Conservation (phyloP, 1,140 invertebrate genomes). For the Cotesia typhae region DNA sequence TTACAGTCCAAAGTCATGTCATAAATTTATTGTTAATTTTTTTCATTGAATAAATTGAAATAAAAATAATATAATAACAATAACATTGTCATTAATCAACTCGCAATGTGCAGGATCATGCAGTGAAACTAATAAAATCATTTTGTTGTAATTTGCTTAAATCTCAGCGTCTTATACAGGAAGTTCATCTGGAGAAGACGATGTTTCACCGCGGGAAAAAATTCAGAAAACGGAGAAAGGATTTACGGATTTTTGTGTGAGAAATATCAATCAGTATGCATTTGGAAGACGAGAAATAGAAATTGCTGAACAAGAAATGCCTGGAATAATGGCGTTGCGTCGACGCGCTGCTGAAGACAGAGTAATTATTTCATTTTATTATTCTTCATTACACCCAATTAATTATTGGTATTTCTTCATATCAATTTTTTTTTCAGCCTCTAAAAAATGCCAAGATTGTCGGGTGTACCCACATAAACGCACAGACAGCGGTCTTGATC, state of each 20-base stretch:
- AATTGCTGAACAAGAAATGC: conserved; percentile 99
- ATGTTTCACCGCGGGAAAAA: conserved; percentile 87
- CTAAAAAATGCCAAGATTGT: conserved; percentile 95
- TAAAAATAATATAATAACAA: too few relatives aligned
- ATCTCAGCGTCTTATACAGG: conserved; percentile 84
- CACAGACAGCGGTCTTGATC: conserved; percentile 95
- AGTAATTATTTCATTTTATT: conserved; percentile 45
- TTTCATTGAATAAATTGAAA: not conserved
- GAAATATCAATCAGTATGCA: conserved; percentile 89
- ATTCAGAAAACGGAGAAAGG: conserved; percentile 82
- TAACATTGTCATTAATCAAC: conserved; percentile 12
- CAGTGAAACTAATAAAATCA: conserved; percentile 50
- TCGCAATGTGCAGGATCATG: conserved; percentile 21
- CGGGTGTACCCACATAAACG: conserved; percentile 97
- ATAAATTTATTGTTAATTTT: not conserved
- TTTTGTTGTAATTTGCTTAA: conserved; percentile 49
- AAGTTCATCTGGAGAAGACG: conserved; percentile 86
- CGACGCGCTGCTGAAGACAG: conserved; percentile 92
- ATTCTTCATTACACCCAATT: not conserved
- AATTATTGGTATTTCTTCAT: not conserved
- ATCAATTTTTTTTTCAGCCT: conserved; percentile 65
- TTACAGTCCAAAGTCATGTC: conserved; percentile 6
- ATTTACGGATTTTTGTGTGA: conserved; percentile 88
- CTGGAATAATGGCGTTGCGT: conserved; percentile 93
- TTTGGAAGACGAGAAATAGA: conserved; percentile 96